A percentile compares a stretch with the other conserved stretches of the same genome.
Evolutionary conservation across 2,113 vertebrate genomes (phyloP).

Genomic region (Argyrosomus japonicus): DNA sequence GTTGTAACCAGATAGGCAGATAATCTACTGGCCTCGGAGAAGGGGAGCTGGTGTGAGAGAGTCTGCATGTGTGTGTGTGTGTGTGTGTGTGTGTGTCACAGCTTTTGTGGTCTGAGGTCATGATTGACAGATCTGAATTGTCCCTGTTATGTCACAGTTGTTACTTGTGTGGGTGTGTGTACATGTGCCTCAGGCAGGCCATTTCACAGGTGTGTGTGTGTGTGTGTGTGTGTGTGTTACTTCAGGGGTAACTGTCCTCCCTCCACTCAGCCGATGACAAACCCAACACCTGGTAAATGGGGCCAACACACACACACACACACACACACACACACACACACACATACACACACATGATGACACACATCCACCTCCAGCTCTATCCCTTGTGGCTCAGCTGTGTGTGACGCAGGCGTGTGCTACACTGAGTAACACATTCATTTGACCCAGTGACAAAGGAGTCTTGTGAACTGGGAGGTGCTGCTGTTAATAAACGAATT

Average conservation of each 20-base stretch:
- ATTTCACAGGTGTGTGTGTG: slow-evolving; percentile 67
- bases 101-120: slow-evolving; percentile 40
- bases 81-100: background rate
- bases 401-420: slow-evolving; percentile 38
- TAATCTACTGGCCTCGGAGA: slow-evolving; percentile 62
- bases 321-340: slow-evolving; percentile 46
- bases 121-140: slow-evolving; percentile 62
- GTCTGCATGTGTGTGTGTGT: background rate
- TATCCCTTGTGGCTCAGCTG: slow-evolving; percentile 45
- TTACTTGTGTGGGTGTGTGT: slow-evolving; percentile 43
- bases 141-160: slow-evolving; percentile 58
- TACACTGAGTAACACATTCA: slow-evolving; percentile 30
- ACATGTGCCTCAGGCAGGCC: slow-evolving; percentile 42
- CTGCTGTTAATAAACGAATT: background rate
- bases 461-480: background rate
- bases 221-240: slow-evolving; percentile 32
- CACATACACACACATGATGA: slow-evolving; percentile 26
- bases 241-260: slow-evolving; percentile 48
- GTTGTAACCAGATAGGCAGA: slow-evolving; percentile 78
- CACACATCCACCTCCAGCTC: slow-evolving; percentile 48
- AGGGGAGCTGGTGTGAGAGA: slow-evolving; percentile 36
- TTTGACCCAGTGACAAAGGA: slow-evolving; percentile 25
- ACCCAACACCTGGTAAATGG: slow-evolving; percentile 63
- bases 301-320: slow-evolving; percentile 49
- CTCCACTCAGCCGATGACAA: slow-evolving; percentile 57